Evolutionary conservation across 1,140 invertebrate genomes (phyloP), one percentile per base, ranked within the genome.

Genomic region (Potamilus streckersoni): DNA sequence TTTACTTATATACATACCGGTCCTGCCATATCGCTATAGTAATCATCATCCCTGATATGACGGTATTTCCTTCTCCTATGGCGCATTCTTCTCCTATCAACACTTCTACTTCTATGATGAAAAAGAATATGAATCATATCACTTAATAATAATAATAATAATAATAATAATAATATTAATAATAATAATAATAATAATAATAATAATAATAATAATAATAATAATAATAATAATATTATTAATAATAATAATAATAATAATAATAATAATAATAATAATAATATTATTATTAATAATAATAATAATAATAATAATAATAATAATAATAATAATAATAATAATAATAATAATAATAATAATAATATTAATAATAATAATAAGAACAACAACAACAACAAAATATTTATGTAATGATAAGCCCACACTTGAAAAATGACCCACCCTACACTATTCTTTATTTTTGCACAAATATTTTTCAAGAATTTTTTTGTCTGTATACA

Each of bases 51-150:
- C 59, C 63, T 72, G n/a, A 68, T 72, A 58, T 73, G 74, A 38
- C 71, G 68, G 55, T 72, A 70, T 71, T 74, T 75, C 61, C 67
- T 69, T 60, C 61, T 71, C 66, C 64, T 75, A 61, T 55, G 76
- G 31, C 69, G 64, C 55, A 66, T 65, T 23, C 76, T 72, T 5
- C 70, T 27, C 31, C 78, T 71, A 17, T 75, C 73, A 59, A 74
- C 71, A 71, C 80, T 82, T 62, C 78, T 72, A 75, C 75, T 78
- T 74, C 80, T 82, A 49, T 49, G 38, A 49, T 49, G 38, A 49
- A 8, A 49, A 49, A 49, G 27, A 49, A 49, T 49, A 6, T 0
- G 11, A 49, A 49, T 49, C 11, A 49, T 49, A 38, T 38, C 38
- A 6, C 38, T 49, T 23, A 78, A 70, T 20, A 57, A 55, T 59